Percentiles rank a stretch among this genome's conserved stretches.
These are phyloP conservation scores for Formica aserva DNA, from an alignment of 2,888 invertebrate species.

Conservation along the genomic window DNA sequence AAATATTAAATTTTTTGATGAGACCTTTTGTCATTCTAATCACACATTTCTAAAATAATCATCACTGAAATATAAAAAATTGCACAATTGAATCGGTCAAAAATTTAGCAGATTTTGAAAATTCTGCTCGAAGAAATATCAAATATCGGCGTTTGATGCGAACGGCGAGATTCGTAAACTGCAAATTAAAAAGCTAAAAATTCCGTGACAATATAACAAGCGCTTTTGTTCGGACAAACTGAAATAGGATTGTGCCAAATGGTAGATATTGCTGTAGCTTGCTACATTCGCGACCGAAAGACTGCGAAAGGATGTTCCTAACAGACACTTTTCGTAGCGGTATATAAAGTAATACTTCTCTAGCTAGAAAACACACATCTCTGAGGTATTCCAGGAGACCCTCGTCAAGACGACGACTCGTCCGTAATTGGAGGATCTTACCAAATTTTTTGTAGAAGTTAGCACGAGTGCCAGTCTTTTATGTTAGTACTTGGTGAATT, in stretches of 20 bases:
- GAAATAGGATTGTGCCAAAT: not conserved
- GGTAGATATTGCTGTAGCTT: not conserved
- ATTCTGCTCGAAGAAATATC: not conserved
- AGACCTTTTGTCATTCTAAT: not conserved
- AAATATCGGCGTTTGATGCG: not conserved
- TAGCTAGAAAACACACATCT: not conserved
- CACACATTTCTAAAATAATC: not conserved
- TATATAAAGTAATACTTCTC: not conserved
- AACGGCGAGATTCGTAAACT: not conserved
- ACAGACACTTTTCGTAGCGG: not conserved
- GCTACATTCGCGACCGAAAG: not conserved
- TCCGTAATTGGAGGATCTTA: not conserved
- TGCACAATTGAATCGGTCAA: no score
- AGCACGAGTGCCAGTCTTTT: not conserved
- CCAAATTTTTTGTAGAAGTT: slow-evolving; percentile 27
- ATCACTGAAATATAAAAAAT: not conserved
- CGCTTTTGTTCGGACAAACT: not conserved
- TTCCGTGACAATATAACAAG: not conserved
- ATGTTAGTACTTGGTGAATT: slow-evolving; percentile 11
- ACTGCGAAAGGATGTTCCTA: slow-evolving; percentile 26
- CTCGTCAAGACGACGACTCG: not conserved
- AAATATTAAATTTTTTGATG: not conserved
- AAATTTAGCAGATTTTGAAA: slow-evolving; percentile 12
- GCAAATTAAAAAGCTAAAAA: slow-evolving; percentile 12
- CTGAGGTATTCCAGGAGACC: not conserved